Evolutionary conservation across 2,113 vertebrate genomes (phyloP).

Genomic region (Oriolus oriolus): DNA sequence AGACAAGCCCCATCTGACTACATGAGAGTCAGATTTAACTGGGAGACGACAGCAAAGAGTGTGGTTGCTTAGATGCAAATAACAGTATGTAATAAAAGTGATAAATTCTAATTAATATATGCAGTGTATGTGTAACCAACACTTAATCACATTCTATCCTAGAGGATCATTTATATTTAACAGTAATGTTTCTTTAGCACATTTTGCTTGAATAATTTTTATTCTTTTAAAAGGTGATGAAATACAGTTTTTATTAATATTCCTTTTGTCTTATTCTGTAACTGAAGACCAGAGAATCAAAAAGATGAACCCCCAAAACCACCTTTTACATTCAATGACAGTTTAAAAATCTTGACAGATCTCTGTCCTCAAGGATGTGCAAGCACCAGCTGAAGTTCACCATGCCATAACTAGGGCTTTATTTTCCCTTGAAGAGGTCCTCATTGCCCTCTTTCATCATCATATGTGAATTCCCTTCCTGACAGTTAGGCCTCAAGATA

Average conservation of each 20-base stretch:
- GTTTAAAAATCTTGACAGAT: neutral
- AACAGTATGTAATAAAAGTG: neutral
- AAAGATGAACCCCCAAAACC: neutral
- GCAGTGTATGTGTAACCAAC: neutral
- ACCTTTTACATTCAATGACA: neutral
- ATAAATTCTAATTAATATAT: slow-evolving; percentile 14
- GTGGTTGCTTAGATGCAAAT: neutral
- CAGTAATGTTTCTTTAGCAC: neutral
- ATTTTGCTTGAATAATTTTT: neutral
- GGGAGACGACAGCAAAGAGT: neutral
- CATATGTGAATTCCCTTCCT: neutral
- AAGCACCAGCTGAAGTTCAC: neutral
- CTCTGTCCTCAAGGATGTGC: neutral
- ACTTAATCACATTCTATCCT: neutral
- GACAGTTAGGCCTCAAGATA: neutral
- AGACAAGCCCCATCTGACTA: neutral
- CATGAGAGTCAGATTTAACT: neutral
- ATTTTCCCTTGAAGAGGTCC: neutral
- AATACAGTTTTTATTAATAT: neutral
- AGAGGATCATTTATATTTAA: neutral
- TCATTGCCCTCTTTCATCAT: neutral
- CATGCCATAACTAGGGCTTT: neutral
- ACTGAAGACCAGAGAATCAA: neutral
- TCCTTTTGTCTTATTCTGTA: neutral
- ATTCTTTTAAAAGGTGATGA: neutral